These are phyloP conservation scores for Drosophila percnosoma DNA, from an alignment of 2,888 invertebrate genomes.

Conservation along the genomic window DNA sequence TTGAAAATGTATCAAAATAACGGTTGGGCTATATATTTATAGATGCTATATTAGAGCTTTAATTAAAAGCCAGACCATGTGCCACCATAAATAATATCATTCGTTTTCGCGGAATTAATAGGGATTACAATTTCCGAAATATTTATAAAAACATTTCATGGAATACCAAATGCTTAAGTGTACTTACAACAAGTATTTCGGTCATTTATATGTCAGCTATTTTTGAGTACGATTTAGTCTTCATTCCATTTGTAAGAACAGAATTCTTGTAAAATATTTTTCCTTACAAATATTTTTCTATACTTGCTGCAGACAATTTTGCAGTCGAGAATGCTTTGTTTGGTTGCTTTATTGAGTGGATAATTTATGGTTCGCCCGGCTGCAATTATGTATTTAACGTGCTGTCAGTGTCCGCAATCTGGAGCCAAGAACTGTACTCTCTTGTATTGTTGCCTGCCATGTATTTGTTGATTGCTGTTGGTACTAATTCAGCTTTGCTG, in stretches of 20 bases:
- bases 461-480: constrained; percentile 1
- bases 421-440: not conserved
- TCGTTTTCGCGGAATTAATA: not conserved
- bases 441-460: not conserved
- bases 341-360: constrained; percentile 1
- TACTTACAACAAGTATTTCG: not conserved
- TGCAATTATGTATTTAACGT: constrained; percentile 37
- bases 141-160: not conserved
- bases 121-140: not conserved
- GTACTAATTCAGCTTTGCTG: constrained; percentile 19
- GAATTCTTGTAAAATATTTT: not conserved
- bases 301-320: not conserved
- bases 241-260: not conserved
- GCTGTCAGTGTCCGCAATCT: constrained; percentile 1
- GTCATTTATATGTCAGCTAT: not conserved
- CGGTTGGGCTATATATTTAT: constrained; percentile 12
- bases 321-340: not conserved
- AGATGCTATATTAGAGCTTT: not conserved
- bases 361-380: constrained; percentile 8
- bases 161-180: not conserved
- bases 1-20: constrained; percentile 30
- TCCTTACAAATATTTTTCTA: not conserved
- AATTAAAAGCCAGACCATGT: not conserved
- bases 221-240: not conserved
- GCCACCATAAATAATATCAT: not conserved